A percentile compares a stretch with the other conserved stretches of the same genome.
These are phyloP conservation scores for Paragorgia papillata DNA, from an alignment of 92 coral and sea anemone genomes.

Conservation along the genomic window DNA sequence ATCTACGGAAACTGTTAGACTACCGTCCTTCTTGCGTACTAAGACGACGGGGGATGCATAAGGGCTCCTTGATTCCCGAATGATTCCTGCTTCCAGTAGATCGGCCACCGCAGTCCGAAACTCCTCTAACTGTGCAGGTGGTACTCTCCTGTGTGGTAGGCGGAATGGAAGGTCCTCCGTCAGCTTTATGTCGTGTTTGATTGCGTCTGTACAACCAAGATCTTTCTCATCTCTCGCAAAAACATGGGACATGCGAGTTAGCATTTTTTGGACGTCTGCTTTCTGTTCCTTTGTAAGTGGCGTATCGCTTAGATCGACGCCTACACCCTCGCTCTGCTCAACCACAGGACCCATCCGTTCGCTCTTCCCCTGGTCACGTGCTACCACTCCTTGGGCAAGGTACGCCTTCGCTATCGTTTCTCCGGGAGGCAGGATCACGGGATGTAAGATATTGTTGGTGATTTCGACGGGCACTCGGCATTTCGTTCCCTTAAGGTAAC, in stretches of 20 bases:
- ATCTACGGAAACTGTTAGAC: conserved; percentile 24
- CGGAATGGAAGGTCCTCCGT: conserved; percentile 17
- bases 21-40: conserved; percentile 43
- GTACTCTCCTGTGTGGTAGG: conserved; percentile 3
- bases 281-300: conserved; percentile 28
- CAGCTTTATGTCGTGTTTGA: conserved; percentile 31
- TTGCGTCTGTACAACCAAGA: conserved; percentile 25
- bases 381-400: conserved; percentile 8
- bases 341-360: not conserved
- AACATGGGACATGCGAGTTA: conserved; percentile 40
- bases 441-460: not conserved
- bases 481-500: not conserved
- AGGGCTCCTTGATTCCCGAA: conserved; percentile 43
- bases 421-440: not conserved
- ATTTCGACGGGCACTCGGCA: conserved; percentile 23
- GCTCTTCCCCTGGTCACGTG: not conserved
- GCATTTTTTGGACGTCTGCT: conserved; percentile 19
- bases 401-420: not conserved
- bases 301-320: conserved; percentile 29
- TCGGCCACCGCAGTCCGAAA: not conserved
- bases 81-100: conserved; percentile 21
- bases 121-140: conserved; percentile 11
- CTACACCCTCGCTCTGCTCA: conserved; percentile 8
- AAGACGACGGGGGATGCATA: conserved; percentile 46
- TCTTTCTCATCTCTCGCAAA: not conserved